phyloP scores from a whole-genome alignment of 2,888 invertebrate genomes.

The Onchidella celtica region DNA sequence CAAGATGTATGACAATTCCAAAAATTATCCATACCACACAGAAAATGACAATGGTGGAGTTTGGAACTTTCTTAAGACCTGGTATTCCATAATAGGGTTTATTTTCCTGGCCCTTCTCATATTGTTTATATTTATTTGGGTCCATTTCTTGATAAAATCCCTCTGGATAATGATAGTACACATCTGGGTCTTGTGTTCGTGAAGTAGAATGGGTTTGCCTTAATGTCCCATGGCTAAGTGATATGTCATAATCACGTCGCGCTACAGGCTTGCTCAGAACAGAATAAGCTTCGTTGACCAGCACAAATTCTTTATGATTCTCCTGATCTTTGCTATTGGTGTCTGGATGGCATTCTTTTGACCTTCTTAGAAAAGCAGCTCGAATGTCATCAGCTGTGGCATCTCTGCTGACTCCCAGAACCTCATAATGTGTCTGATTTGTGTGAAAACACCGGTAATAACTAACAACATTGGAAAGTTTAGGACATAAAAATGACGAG shows the following conservation, averaged over 20 bases:
- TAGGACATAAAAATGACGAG: too few species aligned
- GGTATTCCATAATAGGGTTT: neutral
- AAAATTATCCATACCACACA: neutral
- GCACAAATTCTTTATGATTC: conserved; percentile 87
- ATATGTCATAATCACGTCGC: conserved; percentile 85
- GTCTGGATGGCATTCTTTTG: conserved; percentile 93
- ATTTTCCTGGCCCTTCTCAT: too few species aligned
- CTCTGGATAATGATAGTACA: neutral
- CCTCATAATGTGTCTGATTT: conserved; percentile 85
- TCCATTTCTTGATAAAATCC: neutral
- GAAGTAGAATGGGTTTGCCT: neutral
- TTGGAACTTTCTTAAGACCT: neutral
- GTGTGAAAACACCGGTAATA: too few species aligned
- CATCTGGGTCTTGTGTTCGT: neutral
- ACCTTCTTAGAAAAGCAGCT: conserved; percentile 87
- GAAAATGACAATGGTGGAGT: conserved; percentile 15
- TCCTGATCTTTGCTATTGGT: conserved; percentile 82
- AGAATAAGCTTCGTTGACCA: conserved; percentile 90
- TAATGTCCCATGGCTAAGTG: conserved; percentile 22
- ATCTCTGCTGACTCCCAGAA: conserved; percentile 85
- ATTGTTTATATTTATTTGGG: neutral
- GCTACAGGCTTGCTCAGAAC: conserved; percentile 86
- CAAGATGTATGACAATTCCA: neutral
- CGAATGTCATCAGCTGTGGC: conserved; percentile 88
- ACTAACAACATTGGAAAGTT: too few species aligned